Percentiles rank a stretch among this genome's conserved stretches.
Evolutionary conservation across 2,888 invertebrate genomes (phyloP).

Genomic region (Coleophora flavipennella): DNA sequence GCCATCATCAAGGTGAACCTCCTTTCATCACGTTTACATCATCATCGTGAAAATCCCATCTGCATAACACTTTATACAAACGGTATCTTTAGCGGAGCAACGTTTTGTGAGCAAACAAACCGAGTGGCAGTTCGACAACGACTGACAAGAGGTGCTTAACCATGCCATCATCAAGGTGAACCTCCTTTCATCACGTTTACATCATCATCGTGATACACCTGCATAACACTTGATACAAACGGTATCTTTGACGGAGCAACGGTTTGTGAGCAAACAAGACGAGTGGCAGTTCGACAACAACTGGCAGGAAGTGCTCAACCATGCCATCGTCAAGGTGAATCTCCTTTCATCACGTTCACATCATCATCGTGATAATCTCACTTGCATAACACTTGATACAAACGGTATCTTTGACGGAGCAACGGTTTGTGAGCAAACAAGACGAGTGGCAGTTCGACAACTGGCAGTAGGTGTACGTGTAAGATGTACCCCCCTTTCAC

Average conservation of each 20-base stretch:
- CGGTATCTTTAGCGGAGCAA: constrained; percentile 91
- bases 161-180: constrained; percentile 2
- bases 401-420: too few relatives aligned
- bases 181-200: too few relatives aligned
- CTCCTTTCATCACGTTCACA: too few relatives aligned
- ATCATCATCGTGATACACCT: too few relatives aligned
- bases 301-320: constrained; percentile 98
- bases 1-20: constrained; percentile 1
- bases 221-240: too few relatives aligned
- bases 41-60: neutral
- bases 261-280: constrained; percentile 80
- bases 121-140: constrained; percentile 93
- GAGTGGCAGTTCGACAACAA: constrained; percentile 95
- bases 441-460: constrained; percentile 94
- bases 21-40: neutral
- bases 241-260: constrained; percentile 90
- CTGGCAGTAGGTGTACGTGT: constrained; percentile 96
- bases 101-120: constrained; percentile 81
- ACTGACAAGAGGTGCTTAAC: constrained; percentile 96
- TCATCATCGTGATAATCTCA: too few relatives aligned
- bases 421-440: constrained; percentile 80
- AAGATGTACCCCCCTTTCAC: constrained; percentile 74
- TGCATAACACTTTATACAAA: too few relatives aligned
- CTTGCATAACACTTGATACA: too few relatives aligned
- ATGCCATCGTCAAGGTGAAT: constrained; percentile 90